Evolutionary conservation across 1,140 invertebrate species (phyloP).

Genomic region (Heliconius hermathena): DNA sequence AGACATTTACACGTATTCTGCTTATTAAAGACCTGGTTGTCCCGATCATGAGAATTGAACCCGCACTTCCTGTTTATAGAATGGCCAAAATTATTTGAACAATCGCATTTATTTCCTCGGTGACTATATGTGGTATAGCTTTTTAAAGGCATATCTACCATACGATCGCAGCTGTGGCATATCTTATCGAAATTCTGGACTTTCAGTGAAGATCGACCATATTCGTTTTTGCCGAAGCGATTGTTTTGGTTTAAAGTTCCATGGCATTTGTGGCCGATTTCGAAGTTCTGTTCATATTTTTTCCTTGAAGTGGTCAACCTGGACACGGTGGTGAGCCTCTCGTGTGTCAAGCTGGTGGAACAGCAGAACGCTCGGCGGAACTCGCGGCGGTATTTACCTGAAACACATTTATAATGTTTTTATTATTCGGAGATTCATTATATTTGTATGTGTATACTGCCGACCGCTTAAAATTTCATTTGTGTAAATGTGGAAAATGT

Average conservation of each 20-base stretch:
- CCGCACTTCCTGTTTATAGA: background rate
- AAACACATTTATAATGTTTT: constrained; percentile 63
- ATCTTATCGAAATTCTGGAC: constrained; percentile 8
- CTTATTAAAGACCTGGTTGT: background rate
- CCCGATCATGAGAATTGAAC: background rate
- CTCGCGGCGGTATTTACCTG: constrained; percentile 86
- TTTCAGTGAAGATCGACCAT: constrained; percentile 24
- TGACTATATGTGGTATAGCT: background rate
- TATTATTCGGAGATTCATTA: no score
- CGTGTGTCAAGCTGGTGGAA: constrained; percentile 32
- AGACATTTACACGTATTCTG: background rate
- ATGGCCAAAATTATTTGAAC: background rate
- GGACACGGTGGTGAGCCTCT: constrained; percentile 56
- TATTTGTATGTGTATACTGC: no score
- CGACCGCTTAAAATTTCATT: no score
- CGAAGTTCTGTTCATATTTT: constrained; percentile 36
- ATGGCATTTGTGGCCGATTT: constrained; percentile 3
- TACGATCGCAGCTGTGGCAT: constrained; percentile 5
- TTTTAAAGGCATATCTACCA: background rate
- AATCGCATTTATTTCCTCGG: background rate
- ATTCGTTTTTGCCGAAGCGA: constrained; percentile 36
- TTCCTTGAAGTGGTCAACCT: constrained; percentile 57
- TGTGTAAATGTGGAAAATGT: no score
- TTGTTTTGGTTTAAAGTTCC: constrained; percentile 10
- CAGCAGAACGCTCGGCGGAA: constrained; percentile 84